Percentiles rank a stretch among this genome's conserved stretches.
Evolutionary conservation across 2,888 invertebrate species (phyloP).

Genomic region (Oscheius onirici): DNA sequence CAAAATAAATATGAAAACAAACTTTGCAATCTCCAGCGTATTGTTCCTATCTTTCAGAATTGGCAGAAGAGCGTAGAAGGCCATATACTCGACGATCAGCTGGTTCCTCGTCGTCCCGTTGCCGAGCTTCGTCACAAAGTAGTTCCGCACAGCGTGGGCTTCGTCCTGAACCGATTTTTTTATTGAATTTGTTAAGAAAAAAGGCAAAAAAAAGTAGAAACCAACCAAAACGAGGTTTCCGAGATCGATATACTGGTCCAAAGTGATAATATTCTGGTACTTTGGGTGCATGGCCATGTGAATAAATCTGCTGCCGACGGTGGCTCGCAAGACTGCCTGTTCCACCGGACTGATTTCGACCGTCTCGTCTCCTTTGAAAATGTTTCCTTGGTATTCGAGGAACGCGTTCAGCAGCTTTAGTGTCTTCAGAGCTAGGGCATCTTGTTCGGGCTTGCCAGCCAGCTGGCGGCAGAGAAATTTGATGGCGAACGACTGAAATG

Average conservation of each 20-base stretch:
- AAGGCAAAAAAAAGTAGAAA: not conserved
- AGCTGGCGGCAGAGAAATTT: slow-evolving; percentile 27
- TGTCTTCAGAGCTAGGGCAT: slow-evolving; percentile 18
- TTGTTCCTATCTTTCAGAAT: slow-evolving; percentile 2
- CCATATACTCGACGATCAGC: slow-evolving; percentile 11
- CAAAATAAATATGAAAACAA: not conserved
- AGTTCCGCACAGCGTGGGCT: not conserved
- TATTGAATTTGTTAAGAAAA: too few relatives aligned
- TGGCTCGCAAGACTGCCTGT: slow-evolving; percentile 38
- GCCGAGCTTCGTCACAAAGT: slow-evolving; percentile 1
- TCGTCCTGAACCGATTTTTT: not conserved
- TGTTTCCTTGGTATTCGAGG: slow-evolving; percentile 36
- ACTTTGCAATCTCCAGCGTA: not conserved
- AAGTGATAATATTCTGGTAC: slow-evolving; percentile 31
- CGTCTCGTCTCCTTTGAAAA: slow-evolving; percentile 16
- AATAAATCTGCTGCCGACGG: slow-evolving; percentile 37
- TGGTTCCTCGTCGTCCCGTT: not conserved
- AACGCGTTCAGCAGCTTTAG: slow-evolving; percentile 35
- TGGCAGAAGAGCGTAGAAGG: slow-evolving; percentile 1
- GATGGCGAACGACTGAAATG: slow-evolving; percentile 16
- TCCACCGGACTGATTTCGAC: slow-evolving; percentile 40
- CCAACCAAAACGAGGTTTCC: slow-evolving; percentile 7
- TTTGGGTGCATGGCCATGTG: slow-evolving; percentile 23
- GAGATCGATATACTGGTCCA: slow-evolving; percentile 23
- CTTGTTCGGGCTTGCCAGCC: slow-evolving; percentile 21